These are phyloP conservation scores for Chrysomallon squamiferum DNA, from an alignment of 1,140 invertebrate genomes.

Conservation along the genomic window DNA sequence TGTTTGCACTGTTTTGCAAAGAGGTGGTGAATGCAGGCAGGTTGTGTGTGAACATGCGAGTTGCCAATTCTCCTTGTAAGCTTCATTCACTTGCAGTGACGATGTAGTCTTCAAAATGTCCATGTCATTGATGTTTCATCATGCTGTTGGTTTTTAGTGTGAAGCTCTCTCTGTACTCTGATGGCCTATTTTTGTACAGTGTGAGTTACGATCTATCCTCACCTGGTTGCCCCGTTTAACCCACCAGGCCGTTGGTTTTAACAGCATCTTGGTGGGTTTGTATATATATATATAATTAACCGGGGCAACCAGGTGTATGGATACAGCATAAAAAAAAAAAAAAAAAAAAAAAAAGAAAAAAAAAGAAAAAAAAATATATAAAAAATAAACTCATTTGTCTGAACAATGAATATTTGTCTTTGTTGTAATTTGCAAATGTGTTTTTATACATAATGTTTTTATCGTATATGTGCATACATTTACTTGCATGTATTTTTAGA, in stretches of 20 bases:
- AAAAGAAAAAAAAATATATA: slow-evolving; percentile 11
- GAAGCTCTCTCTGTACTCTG: slow-evolving; percentile 14
- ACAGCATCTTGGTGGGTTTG: slow-evolving; percentile 6
- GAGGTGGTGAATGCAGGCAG: too few relatives aligned
- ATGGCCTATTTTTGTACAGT: slow-evolving; percentile 19
- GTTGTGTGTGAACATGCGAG: too few relatives aligned
- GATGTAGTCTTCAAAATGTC: slow-evolving; percentile 5
- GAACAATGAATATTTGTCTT: not conserved
- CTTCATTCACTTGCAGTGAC: not conserved
- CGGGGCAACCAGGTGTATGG: slow-evolving; percentile 9
- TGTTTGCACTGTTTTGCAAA: too few relatives aligned
- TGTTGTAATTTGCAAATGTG: slow-evolving; percentile 2
- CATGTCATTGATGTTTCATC: slow-evolving; percentile 14
- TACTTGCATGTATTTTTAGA: too few relatives aligned
- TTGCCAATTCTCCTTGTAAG: too few relatives aligned
- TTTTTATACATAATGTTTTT: not conserved
- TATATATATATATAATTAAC: slow-evolving; percentile 16
- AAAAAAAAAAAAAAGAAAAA: not conserved
- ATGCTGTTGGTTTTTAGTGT: slow-evolving; percentile 8
- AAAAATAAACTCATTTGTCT: not conserved
- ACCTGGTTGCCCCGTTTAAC: slow-evolving; percentile 6
- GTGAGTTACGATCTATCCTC: slow-evolving; percentile 7
- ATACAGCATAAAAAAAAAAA: slow-evolving; percentile 6
- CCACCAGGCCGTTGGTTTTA: slow-evolving; percentile 4
- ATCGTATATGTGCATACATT: too few relatives aligned